These are phyloP conservation scores for Nysson spinosus DNA, from an alignment of 2,888 invertebrate species.

Conservation along the genomic window DNA sequence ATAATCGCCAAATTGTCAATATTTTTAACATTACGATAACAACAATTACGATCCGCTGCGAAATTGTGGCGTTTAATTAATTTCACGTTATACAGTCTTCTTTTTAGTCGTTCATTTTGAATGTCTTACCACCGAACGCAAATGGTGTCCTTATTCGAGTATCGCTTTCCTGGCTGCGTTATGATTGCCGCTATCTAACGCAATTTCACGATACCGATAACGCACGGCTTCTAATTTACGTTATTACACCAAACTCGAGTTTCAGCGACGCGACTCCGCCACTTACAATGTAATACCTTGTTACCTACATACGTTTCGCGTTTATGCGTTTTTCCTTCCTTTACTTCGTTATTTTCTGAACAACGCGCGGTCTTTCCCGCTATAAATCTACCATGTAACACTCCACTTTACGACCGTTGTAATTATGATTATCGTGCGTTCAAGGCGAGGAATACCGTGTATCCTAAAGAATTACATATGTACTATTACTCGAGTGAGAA, in stretches of 20 bases:
- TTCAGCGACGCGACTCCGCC: not conserved
- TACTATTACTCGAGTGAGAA: too few species aligned
- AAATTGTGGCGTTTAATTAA: too few species aligned
- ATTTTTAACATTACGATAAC: too few species aligned
- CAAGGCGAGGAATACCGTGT: constrained; percentile 7
- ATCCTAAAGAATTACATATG: not conserved
- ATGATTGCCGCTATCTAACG: too few species aligned
- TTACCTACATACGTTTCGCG: not conserved
- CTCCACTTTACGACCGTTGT: constrained; percentile 6
- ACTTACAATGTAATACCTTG: not conserved
- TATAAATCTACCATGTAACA: constrained; percentile 15
- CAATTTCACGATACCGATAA: not conserved
- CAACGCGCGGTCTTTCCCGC: constrained; percentile 4
- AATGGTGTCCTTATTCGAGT: too few species aligned
- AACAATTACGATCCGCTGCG: too few species aligned
- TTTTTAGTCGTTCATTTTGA: too few species aligned
- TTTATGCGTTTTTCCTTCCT: not conserved
- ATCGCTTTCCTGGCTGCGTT: too few species aligned
- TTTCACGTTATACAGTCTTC: too few species aligned
- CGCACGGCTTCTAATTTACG: not conserved
- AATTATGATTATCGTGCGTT: constrained; percentile 24
- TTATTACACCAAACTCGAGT: not conserved
- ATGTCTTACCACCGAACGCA: too few species aligned
- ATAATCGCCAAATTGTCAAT: too few species aligned
- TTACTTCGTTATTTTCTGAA: constrained; percentile 1